Base-by-base conservation (phyloP, 2,888 invertebrate genomes). In the Cryptops parisi region DNA sequence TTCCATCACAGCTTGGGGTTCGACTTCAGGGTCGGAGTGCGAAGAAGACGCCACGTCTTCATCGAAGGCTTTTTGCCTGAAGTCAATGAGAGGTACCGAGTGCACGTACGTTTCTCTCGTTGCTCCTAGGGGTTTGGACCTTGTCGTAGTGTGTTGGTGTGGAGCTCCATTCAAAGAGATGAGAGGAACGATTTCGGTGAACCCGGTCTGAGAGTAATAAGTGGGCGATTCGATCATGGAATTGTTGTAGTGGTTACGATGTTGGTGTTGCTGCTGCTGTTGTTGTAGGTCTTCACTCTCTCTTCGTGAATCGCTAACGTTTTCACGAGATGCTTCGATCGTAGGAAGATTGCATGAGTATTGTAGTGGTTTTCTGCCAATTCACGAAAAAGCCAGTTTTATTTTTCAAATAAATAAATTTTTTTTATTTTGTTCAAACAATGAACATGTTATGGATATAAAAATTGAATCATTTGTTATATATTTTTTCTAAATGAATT, bases 331-430 rank as follows among this genome's bases (percentile, higher is more conserved):
- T n/a, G 54, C 51, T 43, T 53, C 43, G 22, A 54, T 47, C n/a
- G 53, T 53, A 9, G 53, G 39, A 17, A 53, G 38, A 15, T 23
- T 23, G 24, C 53, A 26, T 5, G 54, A 41, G 39, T 51, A 54
- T 23, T 45, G 46, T 22, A 51, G 51, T 19, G 39, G 54, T 45
- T 48, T 51, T 45, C 54, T 54, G 46, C 19, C 39, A n/a, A n/a
- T n/a, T n/a, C n/a, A n/a, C n/a, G n/a, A n/a, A n/a, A n/a, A n/a
- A n/a, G n/a, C n/a, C n/a, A n/a, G n/a, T n/a, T n/a, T n/a, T n/a
- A n/a, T n/a, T n/a, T n/a, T n/a, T n/a, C n/a, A n/a, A n/a, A n/a
- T n/a, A n/a, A n/a, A n/a, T n/a, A n/a, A n/a, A n/a, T n/a, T n/a
- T n/a, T n/a, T n/a, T n/a, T n/a, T n/a, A n/a, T n/a, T n/a, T n/a